Conservation (phyloP, 2,888 invertebrate species). For the Octonoba sinensis region DNA sequence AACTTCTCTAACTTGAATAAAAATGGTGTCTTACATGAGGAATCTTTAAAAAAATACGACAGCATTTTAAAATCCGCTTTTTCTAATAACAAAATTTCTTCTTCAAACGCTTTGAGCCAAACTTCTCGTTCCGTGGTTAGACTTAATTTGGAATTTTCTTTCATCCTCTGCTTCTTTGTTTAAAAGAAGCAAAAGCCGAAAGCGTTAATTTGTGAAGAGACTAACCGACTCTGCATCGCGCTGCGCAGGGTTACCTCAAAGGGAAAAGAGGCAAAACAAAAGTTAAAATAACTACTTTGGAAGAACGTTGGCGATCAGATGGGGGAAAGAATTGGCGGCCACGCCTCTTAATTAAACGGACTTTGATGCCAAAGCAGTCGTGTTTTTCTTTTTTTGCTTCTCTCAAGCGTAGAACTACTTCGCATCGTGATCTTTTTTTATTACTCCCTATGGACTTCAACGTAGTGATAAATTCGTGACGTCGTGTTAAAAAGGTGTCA, state of each 20-base stretch:
- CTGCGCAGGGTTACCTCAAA: not conserved
- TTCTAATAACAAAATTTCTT: conserved; percentile 7
- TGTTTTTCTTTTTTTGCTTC: conserved; percentile 3
- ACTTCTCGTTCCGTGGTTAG: not conserved
- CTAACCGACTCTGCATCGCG: conserved; percentile 4
- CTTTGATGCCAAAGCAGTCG: conserved; percentile 7
- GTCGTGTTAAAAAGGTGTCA: too few species aligned
- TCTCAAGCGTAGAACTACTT: not conserved
- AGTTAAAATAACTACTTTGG: not conserved
- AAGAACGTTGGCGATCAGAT: not conserved
- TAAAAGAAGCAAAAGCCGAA: conserved; percentile 3
- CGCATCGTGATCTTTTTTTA: too few species aligned
- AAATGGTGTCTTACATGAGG: too few species aligned
- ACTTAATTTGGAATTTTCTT: conserved; percentile 12
- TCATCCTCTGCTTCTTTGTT: not conserved
- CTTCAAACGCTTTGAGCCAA: too few species aligned
- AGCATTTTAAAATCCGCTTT: not conserved
- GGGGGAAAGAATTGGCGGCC: conserved; percentile 13
- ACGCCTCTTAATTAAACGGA: conserved; percentile 27
- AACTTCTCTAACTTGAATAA: too few species aligned
- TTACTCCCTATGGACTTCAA: too few species aligned
- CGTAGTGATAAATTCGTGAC: too few species aligned
- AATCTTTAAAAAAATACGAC: too few species aligned
- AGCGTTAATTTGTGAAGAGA: conserved; percentile 19
- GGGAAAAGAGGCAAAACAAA: not conserved